Base-by-base conservation (phyloP, 2,888 invertebrate genomes). In the Drosophila pseudotakahashii region DNA sequence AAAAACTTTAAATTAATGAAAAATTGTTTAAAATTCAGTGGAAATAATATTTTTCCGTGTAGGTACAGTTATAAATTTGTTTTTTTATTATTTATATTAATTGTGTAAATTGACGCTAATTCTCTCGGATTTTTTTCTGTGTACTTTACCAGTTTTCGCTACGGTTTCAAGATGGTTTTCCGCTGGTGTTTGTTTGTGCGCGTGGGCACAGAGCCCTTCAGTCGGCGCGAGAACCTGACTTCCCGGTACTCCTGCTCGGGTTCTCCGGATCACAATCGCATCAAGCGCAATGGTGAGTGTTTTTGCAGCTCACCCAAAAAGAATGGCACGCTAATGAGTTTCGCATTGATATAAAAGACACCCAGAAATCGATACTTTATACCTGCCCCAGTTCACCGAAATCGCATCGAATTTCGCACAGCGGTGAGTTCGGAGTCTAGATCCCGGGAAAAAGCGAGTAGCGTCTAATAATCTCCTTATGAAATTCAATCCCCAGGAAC, bases 131-230 rank as follows among this genome's bases (percentile, higher is more conserved):
- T 4, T 26, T 26, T 26, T 26, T 26, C 26, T 26, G 26, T 26
- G 26, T 30, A 30, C 73, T 92, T 19, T 6, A 5, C 26, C 92
- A 98, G 98, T 91, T 98, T 98, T 92, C 95, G 98, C 50, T 95
- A 97, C 81, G 98, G 98, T 9, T 98, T 98, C 93, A 96, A 96
- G 89, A 96, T 97, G 91, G 96, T 98, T 91, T 98, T 98, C 93
- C 96, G 96, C 87, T 98, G 97, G 93, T 96, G 97, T 87, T 96
- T 96, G 4, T 95, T 95, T 85, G 95, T 97, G 26, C 94, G 95
- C 16, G 93, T 96, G 36, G 94, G 94, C 14, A 94, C 95, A 2
- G 95, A 95, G 66, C 94, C 95, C 0, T 91, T 96, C 44, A 95
- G 94, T 13, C 93, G 97, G 61, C 94, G 96, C 70, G 95, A 96